These are phyloP conservation scores for Teleopsis dalmanni DNA, from an alignment of 1,140 invertebrate genomes.

Conservation along the genomic window DNA sequence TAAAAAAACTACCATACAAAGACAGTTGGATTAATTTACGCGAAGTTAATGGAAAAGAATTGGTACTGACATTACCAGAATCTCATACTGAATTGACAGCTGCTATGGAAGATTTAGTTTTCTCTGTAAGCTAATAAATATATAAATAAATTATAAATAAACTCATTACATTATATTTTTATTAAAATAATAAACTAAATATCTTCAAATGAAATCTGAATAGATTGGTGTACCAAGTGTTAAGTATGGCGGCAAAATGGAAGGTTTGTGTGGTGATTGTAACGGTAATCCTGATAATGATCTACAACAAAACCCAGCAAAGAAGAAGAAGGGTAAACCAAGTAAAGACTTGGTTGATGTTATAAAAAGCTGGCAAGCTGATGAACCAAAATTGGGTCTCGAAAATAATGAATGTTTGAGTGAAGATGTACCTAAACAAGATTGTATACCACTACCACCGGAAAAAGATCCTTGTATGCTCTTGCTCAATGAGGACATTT, in stretches of 20 bases:
- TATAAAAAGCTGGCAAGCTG: slow-evolving; percentile 55
- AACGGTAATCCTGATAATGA: slow-evolving; percentile 60
- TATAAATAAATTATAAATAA: background rate
- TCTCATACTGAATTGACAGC: slow-evolving; percentile 49
- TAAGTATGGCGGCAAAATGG: slow-evolving; percentile 61
- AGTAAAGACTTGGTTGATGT: slow-evolving; percentile 44
- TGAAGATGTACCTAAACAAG: slow-evolving; percentile 38
- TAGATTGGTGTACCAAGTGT: slow-evolving; percentile 54
- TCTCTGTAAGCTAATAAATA: background rate
- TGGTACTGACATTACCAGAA: slow-evolving; percentile 45
- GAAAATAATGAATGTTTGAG: slow-evolving; percentile 33
- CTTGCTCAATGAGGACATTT: slow-evolving; percentile 54
- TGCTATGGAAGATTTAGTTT: slow-evolving; percentile 48
- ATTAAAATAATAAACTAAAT: background rate
- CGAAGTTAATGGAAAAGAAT: slow-evolving; percentile 45
- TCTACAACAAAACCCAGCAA: slow-evolving; percentile 47
- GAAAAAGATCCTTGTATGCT: slow-evolving; percentile 58
- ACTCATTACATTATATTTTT: background rate
- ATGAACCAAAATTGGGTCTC: slow-evolving; percentile 42
- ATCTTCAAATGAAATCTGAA: background rate
- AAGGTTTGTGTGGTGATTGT: slow-evolving; percentile 74
- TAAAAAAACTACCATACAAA: slow-evolving; percentile 47
- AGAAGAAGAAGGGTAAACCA: slow-evolving; percentile 37
- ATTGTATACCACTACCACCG: slow-evolving; percentile 49
- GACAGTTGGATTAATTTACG: slow-evolving; percentile 50